Evolutionary conservation across 2,113 vertebrate genomes (phyloP), one percentile per base, ranked within the genome.

Genomic region (Tragelaphus imberbis): DNA sequence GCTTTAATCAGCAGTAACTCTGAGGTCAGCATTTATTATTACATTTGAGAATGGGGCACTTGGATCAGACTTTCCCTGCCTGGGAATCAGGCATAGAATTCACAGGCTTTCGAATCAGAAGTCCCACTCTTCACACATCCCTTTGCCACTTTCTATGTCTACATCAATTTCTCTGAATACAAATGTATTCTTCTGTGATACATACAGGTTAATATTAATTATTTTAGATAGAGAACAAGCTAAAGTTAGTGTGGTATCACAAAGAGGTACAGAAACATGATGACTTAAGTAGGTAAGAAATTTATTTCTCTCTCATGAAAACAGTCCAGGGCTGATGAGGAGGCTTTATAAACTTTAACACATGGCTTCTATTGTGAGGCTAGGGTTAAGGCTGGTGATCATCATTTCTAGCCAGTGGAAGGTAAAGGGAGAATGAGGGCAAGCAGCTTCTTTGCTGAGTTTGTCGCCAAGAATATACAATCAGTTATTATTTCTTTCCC

Each of bases 381-480:
- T 53, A 40, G 13, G 21, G 33, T 84, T 63, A 77, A 55, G 17
- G 10, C 49, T 36, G 2, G 15, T 25, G 47, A 10, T 77, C 21
- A 40, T 58, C 3, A 28, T 61, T 82, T 86, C 44, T 61, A 93
- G 49, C 4, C 49, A 44, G 11, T 13, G 17, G 5, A 91, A 82
- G 49, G 4, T 11, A 19, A 80, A 89, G 53, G 11, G 21, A 84
- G 3, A 55, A 86, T 7, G 7, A 82, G 4, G 65, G 5, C 25
- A 79, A 33, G 44, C 0, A 17, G 8, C 61, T 91, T 63, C 27
- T 13, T 28, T 25, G 1, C 4, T 7, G 12, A 80, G 44, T 25
- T 51, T 55, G 13, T n/a, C 2, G 0, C 4, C 25, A 3, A 30
- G 2, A n/a, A 17, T 61, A 53, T 61, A 9, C 1, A 30, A 5